Evolutionary conservation across 2,113 vertebrate genomes (phyloP), one percentile per base, ranked within the genome.

Genomic region (Rhea americana): DNA sequence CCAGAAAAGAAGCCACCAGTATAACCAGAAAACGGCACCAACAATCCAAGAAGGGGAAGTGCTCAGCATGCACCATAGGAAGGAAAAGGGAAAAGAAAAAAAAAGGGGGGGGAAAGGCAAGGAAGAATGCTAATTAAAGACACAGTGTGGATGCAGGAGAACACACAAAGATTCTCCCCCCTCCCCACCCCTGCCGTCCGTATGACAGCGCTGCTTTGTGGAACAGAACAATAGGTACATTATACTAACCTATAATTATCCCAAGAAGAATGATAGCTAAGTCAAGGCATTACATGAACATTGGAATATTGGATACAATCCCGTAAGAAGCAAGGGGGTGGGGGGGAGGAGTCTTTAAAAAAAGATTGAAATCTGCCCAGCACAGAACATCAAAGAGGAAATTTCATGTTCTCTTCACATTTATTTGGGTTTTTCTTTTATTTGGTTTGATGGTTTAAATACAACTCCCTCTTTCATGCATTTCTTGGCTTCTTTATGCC

Each of bases 191-290:
- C 84, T 95, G 84, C 94, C 94, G 91, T 86, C 82, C 30, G 0
- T 78, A 61, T 90, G 97, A 98, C 97, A 97, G 96, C 94, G 95
- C 87, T 74, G 93, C 97, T 97, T 97, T 98, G 97, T 98, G 90
- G 94, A 96, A 77, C 30, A 95, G 97, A 97, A 98, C 97, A 98
- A 97, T 98, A 96, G 93, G 93, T 96, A 96, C 95, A 98, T 97
- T 98, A 97, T 98, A 93, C 96, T 94, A 97, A 97, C 96, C 96
- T 97, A 96, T 97, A 96, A 98, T 97, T 97, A 97, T 95, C 96
- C 95, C 78, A 50, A 95, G 95, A 98, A 96, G 97, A 97, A 93
- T 91, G 82, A 97, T 96, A 96, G 97, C 91, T 63, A 97, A 97
- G 95, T 96, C 96, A 97, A 97, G 96, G 96, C 97, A 95, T 95